phyloP scores from a whole-genome alignment of 2,888 invertebrate species.

The Myathropa florea region DNA sequence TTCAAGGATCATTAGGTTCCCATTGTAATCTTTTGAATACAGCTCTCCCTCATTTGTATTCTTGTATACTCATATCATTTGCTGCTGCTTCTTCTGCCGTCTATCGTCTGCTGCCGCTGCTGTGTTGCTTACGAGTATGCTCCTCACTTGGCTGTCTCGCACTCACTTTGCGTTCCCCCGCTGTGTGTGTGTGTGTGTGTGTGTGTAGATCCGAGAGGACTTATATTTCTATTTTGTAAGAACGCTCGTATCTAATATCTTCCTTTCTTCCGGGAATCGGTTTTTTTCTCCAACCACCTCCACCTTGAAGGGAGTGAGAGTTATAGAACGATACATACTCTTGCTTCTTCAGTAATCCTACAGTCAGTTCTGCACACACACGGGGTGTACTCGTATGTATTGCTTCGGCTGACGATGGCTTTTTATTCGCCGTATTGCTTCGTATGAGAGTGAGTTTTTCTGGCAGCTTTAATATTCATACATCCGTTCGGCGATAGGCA shows the following conservation, averaged over 20 bases:
- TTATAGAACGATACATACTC: conserved; percentile 6
- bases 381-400: background rate
- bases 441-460: conserved; percentile 24
- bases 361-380: background rate
- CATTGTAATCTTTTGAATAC: conserved; percentile 71
- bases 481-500: conserved; percentile 38
- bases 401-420: conserved; percentile 47
- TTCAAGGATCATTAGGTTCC: conserved; percentile 71
- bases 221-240: conserved; percentile 66
- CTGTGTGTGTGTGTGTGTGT: conserved; percentile 26
- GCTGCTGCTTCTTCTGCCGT: conserved; percentile 49
- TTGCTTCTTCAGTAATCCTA: background rate
- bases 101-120: conserved; percentile 10
- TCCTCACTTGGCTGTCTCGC: conserved; percentile 22
- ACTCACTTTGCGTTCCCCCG: conserved; percentile 8
- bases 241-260: conserved; percentile 67
- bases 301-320: conserved; percentile 31
- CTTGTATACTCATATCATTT: conserved; percentile 71
- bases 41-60: conserved; percentile 71
- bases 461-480: conserved; percentile 53
- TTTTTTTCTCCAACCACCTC: background rate
- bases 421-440: conserved; percentile 44
- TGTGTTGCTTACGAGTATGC: conserved; percentile 54
- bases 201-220: conserved; percentile 47
- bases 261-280: conserved; percentile 61